These are phyloP conservation scores for Apaloderma vittatum DNA, from an alignment of 2,113 vertebrate genomes.

Conservation along the genomic window DNA sequence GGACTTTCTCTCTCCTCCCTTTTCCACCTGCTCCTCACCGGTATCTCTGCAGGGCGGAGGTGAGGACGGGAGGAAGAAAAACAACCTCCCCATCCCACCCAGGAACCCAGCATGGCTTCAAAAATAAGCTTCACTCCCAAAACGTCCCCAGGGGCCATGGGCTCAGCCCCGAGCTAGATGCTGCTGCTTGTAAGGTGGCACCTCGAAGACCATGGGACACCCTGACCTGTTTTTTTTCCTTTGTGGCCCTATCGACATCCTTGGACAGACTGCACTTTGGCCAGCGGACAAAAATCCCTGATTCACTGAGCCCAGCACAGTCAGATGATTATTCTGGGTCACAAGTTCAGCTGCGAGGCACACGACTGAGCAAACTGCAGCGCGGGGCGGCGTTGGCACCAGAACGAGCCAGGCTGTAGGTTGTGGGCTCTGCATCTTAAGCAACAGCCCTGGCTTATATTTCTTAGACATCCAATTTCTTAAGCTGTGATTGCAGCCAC, in stretches of 20 bases:
- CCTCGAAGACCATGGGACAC: background rate
- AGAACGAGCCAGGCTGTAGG: background rate
- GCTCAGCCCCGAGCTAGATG: background rate
- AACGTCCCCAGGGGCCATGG: background rate
- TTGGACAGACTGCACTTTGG: background rate
- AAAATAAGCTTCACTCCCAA: background rate
- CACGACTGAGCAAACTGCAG: background rate
- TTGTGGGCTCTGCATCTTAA: background rate
- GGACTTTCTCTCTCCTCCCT: background rate
- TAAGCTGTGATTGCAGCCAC: background rate
- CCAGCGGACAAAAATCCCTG: background rate
- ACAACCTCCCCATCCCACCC: fast-evolving
- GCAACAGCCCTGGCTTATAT: background rate
- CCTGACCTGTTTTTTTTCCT: background rate
- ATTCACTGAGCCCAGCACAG: background rate
- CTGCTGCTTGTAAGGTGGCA: background rate
- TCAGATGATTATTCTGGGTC: background rate
- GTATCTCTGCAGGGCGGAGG: background rate
- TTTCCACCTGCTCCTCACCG: background rate
- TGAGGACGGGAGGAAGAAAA: background rate
- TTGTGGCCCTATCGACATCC: background rate
- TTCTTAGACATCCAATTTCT: background rate
- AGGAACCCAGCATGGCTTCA: fast-evolving
- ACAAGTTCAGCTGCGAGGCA: background rate
- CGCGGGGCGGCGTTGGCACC: fast-evolving